Conservation (phyloP, 1,140 invertebrate genomes). For the Drosophila trapezifrons region DNA sequence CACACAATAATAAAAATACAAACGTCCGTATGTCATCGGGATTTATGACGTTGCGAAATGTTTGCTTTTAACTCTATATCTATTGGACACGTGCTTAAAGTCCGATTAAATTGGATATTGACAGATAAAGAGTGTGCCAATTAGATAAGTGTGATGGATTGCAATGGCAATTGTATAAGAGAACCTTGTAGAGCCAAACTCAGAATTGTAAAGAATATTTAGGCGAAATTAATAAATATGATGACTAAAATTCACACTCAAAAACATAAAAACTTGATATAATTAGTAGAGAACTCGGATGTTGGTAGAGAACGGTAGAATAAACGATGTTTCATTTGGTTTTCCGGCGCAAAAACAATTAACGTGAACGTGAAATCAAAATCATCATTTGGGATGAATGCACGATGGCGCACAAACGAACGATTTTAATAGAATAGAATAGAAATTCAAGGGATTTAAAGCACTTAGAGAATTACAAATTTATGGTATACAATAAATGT, state of each 20-base stretch:
- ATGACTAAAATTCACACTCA: too few relatives aligned
- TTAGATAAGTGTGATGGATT: constrained; percentile 20
- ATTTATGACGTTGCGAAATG: constrained; percentile 38
- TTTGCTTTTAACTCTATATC: constrained; percentile 17
- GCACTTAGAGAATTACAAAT: background rate
- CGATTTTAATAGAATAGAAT: too few relatives aligned
- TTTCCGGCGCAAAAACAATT: too few relatives aligned
- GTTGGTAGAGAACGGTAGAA: too few relatives aligned
- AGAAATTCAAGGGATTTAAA: too few relatives aligned
- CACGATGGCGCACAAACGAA: too few relatives aligned
- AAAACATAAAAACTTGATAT: too few relatives aligned
- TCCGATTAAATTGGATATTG: constrained; percentile 18
- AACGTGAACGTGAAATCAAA: too few relatives aligned
- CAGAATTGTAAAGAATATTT: background rate
- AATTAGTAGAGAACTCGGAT: too few relatives aligned
- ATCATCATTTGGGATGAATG: too few relatives aligned
- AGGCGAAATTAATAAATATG: too few relatives aligned
- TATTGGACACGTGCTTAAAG: constrained; percentile 32
- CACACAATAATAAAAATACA: constrained; percentile 36
- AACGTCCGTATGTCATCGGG: constrained; percentile 14
- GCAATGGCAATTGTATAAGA: background rate
- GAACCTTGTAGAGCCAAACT: background rate
- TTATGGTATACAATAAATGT: background rate
- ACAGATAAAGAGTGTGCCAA: constrained; percentile 14
- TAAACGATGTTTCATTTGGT: too few relatives aligned